Conservation (phyloP, 2,888 invertebrate species). For the Pomacea canaliculata region DNA sequence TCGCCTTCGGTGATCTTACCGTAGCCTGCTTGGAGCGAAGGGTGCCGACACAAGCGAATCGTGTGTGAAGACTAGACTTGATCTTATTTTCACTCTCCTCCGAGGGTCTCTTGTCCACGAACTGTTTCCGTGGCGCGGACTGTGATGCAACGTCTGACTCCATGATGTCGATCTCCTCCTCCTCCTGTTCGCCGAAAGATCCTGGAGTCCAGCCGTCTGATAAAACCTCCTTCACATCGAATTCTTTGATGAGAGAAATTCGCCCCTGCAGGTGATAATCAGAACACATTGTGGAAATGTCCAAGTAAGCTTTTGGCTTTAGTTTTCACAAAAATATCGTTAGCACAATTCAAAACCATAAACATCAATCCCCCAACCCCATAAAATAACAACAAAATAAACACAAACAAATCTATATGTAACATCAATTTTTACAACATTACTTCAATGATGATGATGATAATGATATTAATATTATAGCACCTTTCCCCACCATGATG, state of each 20-base stretch:
- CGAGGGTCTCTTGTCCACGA: not conserved
- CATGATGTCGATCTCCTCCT: not conserved
- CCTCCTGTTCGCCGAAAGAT: not conserved
- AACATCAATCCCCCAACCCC: too few species aligned
- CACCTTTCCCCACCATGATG: too few species aligned
- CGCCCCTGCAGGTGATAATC: slow-evolving; percentile 30
- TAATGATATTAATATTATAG: too few species aligned
- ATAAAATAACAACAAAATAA: too few species aligned
- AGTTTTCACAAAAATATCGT: too few species aligned
- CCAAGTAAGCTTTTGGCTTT: too few species aligned
- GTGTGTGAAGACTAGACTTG: not conserved
- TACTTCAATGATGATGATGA: too few species aligned
- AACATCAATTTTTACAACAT: too few species aligned
- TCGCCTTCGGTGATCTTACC: slow-evolving; percentile 21
- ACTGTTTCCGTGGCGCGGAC: not conserved
- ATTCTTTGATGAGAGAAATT: slow-evolving; percentile 36
- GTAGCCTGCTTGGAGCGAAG: slow-evolving; percentile 33
- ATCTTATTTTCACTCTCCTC: not conserved
- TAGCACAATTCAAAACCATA: too few species aligned
- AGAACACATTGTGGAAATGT: not conserved
- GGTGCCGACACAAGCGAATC: slow-evolving; percentile 35
- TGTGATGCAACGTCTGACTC: not conserved
- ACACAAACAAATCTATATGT: too few species aligned
- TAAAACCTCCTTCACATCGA: slow-evolving; percentile 27
- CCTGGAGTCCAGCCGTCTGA: not conserved